Conservation (phyloP, 2,888 invertebrate genomes). For the Hoplodrina blanda region DNA sequence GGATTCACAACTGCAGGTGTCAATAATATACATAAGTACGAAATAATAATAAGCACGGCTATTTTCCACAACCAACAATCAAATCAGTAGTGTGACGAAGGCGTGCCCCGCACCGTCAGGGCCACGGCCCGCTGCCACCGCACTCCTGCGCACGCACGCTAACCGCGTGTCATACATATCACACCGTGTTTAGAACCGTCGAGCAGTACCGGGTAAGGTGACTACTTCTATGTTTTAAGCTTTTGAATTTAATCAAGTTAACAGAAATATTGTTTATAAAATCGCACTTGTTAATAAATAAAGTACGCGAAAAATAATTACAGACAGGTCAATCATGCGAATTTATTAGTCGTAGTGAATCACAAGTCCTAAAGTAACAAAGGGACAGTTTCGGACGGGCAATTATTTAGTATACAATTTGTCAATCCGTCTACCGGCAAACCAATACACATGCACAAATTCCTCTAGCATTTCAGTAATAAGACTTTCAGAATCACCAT, state of each 20-base stretch:
- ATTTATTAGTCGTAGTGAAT: neutral
- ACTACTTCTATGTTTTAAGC: neutral
- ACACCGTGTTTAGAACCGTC: conserved; percentile 50
- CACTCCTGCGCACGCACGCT: conserved; percentile 41
- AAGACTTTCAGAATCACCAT: neutral
- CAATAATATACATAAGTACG: conserved; percentile 7
- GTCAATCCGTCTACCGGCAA: neutral
- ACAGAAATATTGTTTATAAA: neutral
- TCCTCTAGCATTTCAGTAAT: neutral
- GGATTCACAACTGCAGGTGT: neutral
- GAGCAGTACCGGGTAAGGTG: neutral
- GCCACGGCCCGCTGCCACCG: conserved; percentile 41
- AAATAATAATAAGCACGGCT: conserved; percentile 13
- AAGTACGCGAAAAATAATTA: neutral
- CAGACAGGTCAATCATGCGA: no score
- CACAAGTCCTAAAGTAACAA: no score
- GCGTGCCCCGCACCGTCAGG: conserved; percentile 52
- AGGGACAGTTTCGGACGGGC: neutral
- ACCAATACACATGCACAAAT: neutral
- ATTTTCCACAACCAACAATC: conserved; percentile 41
- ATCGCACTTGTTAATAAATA: neutral
- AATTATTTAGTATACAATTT: neutral
- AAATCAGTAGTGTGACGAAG: conserved; percentile 35
- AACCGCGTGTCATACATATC: conserved; percentile 26
- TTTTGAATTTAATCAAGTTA: neutral